Percentiles rank a stretch among this genome's conserved stretches.
phyloP scores from a whole-genome alignment of 2,113 vertebrate species.

The Peromyscus californicus region DNA sequence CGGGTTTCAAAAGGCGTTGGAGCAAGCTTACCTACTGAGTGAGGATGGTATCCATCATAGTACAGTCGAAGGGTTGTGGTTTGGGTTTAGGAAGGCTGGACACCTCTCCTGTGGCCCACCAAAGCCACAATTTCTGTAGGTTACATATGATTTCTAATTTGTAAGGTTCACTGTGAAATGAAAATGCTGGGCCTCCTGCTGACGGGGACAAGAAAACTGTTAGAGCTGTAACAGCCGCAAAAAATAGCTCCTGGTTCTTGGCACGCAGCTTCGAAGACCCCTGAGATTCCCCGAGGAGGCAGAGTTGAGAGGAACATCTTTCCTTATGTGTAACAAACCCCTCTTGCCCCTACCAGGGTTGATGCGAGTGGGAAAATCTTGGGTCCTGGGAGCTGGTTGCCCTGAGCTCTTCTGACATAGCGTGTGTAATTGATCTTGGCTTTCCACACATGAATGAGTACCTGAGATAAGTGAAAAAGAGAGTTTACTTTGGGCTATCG shows the following conservation, averaged over 20 bases:
- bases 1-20: too few species aligned
- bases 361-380: background rate
- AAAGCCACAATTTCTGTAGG: background rate
- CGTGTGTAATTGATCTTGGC: background rate
- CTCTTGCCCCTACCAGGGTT: background rate
- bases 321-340: background rate
- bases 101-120: too few species aligned
- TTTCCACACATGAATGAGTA: too few species aligned
- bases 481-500: fast-evolving
- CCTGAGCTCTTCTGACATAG: fast-evolving
- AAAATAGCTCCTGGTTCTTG: background rate
- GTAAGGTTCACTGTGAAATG: background rate
- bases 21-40: background rate
- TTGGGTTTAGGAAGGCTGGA: background rate
- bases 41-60: too few species aligned
- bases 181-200: background rate
- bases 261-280: background rate
- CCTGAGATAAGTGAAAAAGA: background rate
- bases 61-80: background rate
- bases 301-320: background rate
- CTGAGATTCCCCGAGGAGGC: too few species aligned
- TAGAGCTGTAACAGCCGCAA: background rate
- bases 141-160: background rate
- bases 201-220: background rate
- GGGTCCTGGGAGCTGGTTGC: background rate